Base-by-base conservation (phyloP, 1,140 invertebrate species). In the Drosophila nannoptera region DNA sequence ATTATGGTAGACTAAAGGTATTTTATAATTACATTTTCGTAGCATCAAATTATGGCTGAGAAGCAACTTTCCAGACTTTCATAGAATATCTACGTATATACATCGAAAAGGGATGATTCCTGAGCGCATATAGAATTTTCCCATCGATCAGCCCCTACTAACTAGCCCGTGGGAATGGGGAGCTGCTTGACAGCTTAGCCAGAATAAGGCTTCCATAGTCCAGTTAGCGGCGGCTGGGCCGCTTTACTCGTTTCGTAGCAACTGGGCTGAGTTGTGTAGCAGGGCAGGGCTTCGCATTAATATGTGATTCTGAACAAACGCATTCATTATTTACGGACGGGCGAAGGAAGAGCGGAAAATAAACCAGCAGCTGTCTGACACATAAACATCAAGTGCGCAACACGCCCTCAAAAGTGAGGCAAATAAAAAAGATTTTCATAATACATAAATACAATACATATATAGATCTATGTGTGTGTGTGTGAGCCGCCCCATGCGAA, bases 281-380 rank as follows among this genome's bases (percentile, higher is more conserved):
- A 38, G 46, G 48, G 58, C 52, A 38, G 46, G 48, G 45, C 40
- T 50, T 54, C 58, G 73, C 69, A 77, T 80, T 76, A 84, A 84
- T 84, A 86, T 86, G 77, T 86, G 74, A 86, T 86, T 86, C 64
- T 63, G 77, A 86, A 86, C 81, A 77, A 84, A 86, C 81, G 81
- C 74, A 84, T 84, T 81, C 73, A 84, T 84, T 84, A 84, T 84
- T 84, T 84, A 84, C 52, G 74, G 52, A 66, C 65, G 59, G 64
- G 73, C 69, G 43, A 54, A 74, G 45, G 22, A 59, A 72, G 61
- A 22, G 62, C 50, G 64, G 45, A 77, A 74, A 74, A 71, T 75
- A 84, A 78, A 73, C 80, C 78, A 64, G 61, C 64, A 74, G 69
- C 69, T 76, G 80, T 81, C 80, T 84, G 80, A 84, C 80, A 84